Conservation (phyloP, 2,888 invertebrate genomes). For the Caenorhabditis wallacei region DNA sequence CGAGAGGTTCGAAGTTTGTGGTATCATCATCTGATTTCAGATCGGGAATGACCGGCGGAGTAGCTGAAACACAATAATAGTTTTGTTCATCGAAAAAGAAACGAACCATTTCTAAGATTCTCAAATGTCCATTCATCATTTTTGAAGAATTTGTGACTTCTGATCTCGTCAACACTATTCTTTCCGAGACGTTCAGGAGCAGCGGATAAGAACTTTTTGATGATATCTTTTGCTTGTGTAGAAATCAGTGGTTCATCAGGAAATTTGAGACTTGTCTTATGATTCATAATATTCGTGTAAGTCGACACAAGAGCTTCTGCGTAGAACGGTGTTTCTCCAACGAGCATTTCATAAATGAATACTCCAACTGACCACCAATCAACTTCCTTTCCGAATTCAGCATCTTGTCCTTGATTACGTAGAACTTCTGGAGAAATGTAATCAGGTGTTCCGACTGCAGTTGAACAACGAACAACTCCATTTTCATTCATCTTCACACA, state of each 20-base stretch:
- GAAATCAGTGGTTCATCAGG: conserved; percentile 95
- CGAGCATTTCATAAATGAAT: conserved; percentile 98
- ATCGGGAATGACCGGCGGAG: conserved; percentile 97
- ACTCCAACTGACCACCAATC: conserved; percentile 93
- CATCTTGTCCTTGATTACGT: conserved; percentile 95
- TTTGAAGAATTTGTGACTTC: conserved; percentile 94
- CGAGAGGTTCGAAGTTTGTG: conserved; percentile 95
- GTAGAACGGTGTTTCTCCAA: conserved; percentile 97
- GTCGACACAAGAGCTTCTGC: conserved; percentile 98
- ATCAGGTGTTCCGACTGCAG: conserved; percentile 99
- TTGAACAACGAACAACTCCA: conserved; percentile 70
- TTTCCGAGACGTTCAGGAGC: conserved; percentile 87
- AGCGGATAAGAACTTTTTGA: conserved; percentile 89
- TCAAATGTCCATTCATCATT: conserved; percentile 99
- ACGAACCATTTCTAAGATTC: conserved; percentile 89
- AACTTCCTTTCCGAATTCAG: conserved; percentile 95
- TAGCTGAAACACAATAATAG: conserved; percentile 75
- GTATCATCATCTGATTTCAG: conserved; percentile 97
- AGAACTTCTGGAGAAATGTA: conserved; percentile 99
- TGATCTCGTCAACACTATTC: conserved; percentile 95
- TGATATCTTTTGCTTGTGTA: conserved; percentile 85
- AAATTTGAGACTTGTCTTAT: conserved; percentile 95
- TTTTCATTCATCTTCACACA: conserved; percentile 95
- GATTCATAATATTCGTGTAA: conserved; percentile 99
- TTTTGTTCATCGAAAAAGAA: background rate